Percentiles rank a stretch among this genome's conserved stretches.
phyloP scores from a whole-genome alignment of 1,140 invertebrate genomes.

The Bombus huntii region DNA sequence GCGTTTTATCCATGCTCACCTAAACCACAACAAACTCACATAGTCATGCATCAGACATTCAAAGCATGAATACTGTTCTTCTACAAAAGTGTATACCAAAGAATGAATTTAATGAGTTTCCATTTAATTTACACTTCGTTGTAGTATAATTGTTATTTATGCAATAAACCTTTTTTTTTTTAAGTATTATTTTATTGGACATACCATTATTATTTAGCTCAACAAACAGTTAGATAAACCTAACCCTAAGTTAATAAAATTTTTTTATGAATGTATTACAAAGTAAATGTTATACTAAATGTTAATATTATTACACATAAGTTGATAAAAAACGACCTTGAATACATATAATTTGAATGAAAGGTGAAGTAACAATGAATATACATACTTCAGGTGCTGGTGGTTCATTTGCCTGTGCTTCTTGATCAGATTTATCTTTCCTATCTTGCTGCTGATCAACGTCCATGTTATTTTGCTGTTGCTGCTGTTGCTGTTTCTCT shows the following conservation, averaged over 20 bases:
- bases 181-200: neutral
- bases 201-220: neutral
- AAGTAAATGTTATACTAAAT: neutral
- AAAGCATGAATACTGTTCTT: slow-evolving; percentile 39
- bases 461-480: slow-evolving; percentile 82
- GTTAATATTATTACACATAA: neutral
- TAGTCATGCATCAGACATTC: slow-evolving; percentile 62
- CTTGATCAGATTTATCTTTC: slow-evolving; percentile 79
- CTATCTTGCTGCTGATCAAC: slow-evolving; percentile 77
- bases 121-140: neutral
- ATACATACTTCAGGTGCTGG: slow-evolving; percentile 82
- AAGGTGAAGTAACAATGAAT: neutral
- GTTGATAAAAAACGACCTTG: neutral
- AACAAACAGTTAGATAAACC: neutral
- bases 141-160: slow-evolving; percentile 6
- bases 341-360: neutral
- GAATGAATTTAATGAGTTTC: neutral
- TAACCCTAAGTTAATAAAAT: neutral
- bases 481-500: slow-evolving; percentile 81
- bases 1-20: slow-evolving; percentile 81
- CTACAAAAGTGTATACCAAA: slow-evolving; percentile 30
- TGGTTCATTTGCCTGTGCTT: slow-evolving; percentile 81
- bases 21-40: slow-evolving; percentile 81
- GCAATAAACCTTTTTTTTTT: too few relatives aligned
- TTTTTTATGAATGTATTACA: slow-evolving; percentile 12